Conservation (phyloP, 1,140 invertebrate genomes). For the Drosophila repleta region DNA sequence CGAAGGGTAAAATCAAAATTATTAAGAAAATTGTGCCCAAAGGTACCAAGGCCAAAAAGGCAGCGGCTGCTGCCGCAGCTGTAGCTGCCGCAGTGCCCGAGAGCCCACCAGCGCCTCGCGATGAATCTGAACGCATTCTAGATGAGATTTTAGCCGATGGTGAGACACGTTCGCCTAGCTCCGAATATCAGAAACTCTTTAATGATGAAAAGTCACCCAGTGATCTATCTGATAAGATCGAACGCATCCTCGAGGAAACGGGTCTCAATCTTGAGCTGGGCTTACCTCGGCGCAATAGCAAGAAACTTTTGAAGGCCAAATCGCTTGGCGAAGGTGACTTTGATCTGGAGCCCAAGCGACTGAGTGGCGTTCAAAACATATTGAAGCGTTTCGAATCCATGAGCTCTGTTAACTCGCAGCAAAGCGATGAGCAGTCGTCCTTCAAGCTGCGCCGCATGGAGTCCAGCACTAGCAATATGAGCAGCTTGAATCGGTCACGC, state of each 20-base stretch:
- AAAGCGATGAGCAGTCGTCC: conserved; percentile 60
- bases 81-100: background rate
- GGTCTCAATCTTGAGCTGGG: conserved; percentile 74
- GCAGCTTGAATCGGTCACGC: conserved; percentile 66
- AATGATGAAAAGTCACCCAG: conserved; percentile 80
- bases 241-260: conserved; percentile 72
- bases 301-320: conserved; percentile 74
- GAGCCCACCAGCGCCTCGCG: conserved; percentile 28
- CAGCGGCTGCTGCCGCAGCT: conserved; percentile 44
- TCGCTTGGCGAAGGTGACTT: conserved; percentile 76
- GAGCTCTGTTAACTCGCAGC: conserved; percentile 67
- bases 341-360: conserved; percentile 41
- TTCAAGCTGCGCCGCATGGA: conserved; percentile 80
- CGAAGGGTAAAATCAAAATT: conserved; percentile 73
- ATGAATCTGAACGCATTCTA: conserved; percentile 71
- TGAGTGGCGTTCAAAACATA: conserved; percentile 72
- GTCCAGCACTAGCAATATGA: conserved; percentile 73
- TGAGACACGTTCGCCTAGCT: conserved; percentile 66
- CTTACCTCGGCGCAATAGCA: conserved; percentile 55
- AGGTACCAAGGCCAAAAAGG: conserved; percentile 71
- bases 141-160: conserved; percentile 74
- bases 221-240: conserved; percentile 80
- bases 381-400: conserved; percentile 78
- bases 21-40: conserved; percentile 80
- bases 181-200: conserved; percentile 74